A percentile compares a stretch with the other conserved stretches of the same genome.
These are phyloP conservation scores for Falco rusticolus DNA, from an alignment of 2,797 vertebrate genomes.

Conservation along the genomic window DNA sequence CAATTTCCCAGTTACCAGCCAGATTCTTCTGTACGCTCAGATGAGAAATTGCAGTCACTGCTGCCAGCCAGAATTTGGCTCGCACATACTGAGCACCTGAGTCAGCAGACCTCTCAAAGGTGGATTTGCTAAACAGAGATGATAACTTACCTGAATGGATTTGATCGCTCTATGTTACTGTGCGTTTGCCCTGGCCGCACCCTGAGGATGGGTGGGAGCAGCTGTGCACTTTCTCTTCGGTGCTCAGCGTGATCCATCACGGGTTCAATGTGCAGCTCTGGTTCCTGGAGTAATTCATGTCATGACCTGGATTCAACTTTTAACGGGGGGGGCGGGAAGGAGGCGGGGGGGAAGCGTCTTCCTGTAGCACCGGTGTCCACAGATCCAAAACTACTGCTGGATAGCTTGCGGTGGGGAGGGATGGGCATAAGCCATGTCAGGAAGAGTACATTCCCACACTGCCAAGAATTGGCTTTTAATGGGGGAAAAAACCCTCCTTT, in stretches of 20 bases:
- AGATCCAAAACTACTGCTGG: not conserved
- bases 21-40: not conserved
- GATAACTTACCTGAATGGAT: too few species aligned
- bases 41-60: not conserved
- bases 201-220: not conserved
- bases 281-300: fast-evolving
- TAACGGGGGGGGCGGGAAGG: not conserved
- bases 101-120: not conserved
- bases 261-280: fast-evolving
- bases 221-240: fast-evolving
- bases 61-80: not conserved
- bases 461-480: not conserved
- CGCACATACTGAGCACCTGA: fast-evolving
- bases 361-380: not conserved
- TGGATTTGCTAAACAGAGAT: not conserved
- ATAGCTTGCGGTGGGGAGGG: too few species aligned
- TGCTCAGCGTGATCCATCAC: fast-evolving
- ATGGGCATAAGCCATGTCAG: not conserved
- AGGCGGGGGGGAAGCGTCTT: not conserved
- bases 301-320: not conserved
- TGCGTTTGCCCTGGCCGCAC: not conserved
- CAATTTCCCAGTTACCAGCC: not conserved
- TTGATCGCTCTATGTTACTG: not conserved
- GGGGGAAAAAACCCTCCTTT: not conserved
- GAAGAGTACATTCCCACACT: not conserved